Conservation (phyloP, 1,140 invertebrate genomes). For the Cryptotermes secundus region DNA sequence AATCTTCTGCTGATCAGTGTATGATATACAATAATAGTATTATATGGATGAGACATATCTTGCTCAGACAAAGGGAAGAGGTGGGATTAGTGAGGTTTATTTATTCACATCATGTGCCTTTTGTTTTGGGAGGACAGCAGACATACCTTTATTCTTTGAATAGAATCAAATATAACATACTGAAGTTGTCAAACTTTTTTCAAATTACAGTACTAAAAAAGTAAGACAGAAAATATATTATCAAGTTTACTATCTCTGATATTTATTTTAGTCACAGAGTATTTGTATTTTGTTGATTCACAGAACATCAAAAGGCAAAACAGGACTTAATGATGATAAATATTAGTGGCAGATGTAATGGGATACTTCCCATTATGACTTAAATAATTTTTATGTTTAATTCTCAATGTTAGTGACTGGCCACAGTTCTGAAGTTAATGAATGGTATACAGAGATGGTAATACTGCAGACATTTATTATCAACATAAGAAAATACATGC, state of each 20-base stretch:
- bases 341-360: neutral
- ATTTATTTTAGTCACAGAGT: neutral
- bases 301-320: neutral
- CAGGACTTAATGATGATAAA: neutral
- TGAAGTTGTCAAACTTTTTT: neutral
- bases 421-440: conserved; percentile 9
- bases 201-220: neutral
- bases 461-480: neutral
- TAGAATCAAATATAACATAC: neutral
- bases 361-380: neutral
- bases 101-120: conserved; percentile 7
- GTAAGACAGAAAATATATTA: neutral
- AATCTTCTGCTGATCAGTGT: neutral
- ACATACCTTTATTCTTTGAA: neutral
- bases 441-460: neutral
- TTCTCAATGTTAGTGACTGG: neutral
- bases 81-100: neutral
- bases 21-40: conserved; percentile 2
- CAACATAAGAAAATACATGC: neutral
- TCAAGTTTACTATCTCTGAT: neutral
- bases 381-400: neutral
- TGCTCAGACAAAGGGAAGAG: neutral
- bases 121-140: neutral
- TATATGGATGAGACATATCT: neutral
- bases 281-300: neutral